Conservation (phyloP, 2,888 invertebrate species). For the Synanthedon vespiformis region DNA sequence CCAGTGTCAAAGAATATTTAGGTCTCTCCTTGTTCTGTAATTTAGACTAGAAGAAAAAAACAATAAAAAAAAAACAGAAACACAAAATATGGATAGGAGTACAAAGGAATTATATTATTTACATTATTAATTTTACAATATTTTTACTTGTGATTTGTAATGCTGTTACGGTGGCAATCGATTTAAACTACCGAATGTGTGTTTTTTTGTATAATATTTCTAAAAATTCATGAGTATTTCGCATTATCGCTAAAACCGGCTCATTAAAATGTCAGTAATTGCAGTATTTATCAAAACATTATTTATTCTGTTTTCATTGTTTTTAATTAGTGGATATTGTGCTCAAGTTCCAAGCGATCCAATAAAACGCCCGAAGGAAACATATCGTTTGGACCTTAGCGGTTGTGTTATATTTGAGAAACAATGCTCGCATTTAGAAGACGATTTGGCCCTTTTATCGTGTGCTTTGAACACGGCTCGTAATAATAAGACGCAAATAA, state of each 20-base stretch:
- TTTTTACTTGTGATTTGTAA: not conserved
- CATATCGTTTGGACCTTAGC: conserved; percentile 37
- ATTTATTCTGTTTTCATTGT: conserved; percentile 8
- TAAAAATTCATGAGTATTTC: not conserved
- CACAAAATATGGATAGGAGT: no score
- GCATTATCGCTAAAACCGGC: not conserved
- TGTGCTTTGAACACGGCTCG: conserved; percentile 49
- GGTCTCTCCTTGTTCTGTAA: no score
- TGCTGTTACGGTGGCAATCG: not conserved
- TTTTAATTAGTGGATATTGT: conserved; percentile 14
- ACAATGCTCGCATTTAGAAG: conserved; percentile 49
- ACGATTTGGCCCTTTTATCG: conserved; percentile 47
- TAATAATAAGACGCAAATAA: conserved; percentile 45
- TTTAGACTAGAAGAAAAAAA: no score
- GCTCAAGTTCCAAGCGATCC: conserved; percentile 29
- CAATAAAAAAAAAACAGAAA: no score
- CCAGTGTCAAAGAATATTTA: no score
- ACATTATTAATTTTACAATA: no score
- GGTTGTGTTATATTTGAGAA: conserved; percentile 49
- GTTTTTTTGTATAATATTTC: not conserved
- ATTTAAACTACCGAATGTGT: not conserved
- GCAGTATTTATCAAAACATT: conserved; percentile 19
- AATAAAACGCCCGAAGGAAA: conserved; percentile 30
- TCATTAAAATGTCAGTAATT: conserved; percentile 35
- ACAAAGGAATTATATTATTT: no score